Evolutionary conservation across 2,797 vertebrate genomes (phyloP), one percentile per base, ranked within the genome.

Genomic region (Tokudaia tokunoshimensis): DNA sequence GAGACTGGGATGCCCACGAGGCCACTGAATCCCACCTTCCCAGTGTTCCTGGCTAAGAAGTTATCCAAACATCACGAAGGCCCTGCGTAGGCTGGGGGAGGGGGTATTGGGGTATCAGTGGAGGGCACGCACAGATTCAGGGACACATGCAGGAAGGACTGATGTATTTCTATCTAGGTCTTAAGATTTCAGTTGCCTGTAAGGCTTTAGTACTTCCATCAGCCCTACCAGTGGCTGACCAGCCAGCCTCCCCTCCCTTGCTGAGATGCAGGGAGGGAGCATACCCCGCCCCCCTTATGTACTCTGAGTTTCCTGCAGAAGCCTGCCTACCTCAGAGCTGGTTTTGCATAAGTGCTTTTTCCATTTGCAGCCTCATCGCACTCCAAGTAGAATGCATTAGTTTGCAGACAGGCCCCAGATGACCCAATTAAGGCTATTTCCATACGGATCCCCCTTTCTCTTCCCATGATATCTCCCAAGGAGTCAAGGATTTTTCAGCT

Each of bases 311-410:
- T 89, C 89, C 70, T 79, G 50, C 94, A 52, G 96, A 89, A 97
- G 79, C 76, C 22, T 79, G 85, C 96, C 89, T 65, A 91, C 83
- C 78, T 95, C 52, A 6, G 89, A 89, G 95, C 96, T 55, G 75
- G 76, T 85, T 96, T 95, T 93, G 93, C 91, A 82, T 65, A 22
- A 95, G 57, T 6, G 72, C 65, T 55, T 96, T 94, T 95, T 90
- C 96, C 92, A 14, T 97, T 90, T 98, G 95, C 97, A 94, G 94
- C 95, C 52, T 90, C 89, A 52, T 96, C 94, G 89, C 52, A 47
- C 41, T 84, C 81, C 70, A 72, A 96, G 80, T 86, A 82, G 89
- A 80, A 88, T 0, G 65, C 79, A 26, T 75, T 70, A 57, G 20
- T 91, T 81, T 89, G 86, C 94, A 97, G 90, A 92, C 59, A 78